Evolutionary conservation across 2,113 vertebrate species (phyloP).

Genomic region (Pteropus alecto): DNA sequence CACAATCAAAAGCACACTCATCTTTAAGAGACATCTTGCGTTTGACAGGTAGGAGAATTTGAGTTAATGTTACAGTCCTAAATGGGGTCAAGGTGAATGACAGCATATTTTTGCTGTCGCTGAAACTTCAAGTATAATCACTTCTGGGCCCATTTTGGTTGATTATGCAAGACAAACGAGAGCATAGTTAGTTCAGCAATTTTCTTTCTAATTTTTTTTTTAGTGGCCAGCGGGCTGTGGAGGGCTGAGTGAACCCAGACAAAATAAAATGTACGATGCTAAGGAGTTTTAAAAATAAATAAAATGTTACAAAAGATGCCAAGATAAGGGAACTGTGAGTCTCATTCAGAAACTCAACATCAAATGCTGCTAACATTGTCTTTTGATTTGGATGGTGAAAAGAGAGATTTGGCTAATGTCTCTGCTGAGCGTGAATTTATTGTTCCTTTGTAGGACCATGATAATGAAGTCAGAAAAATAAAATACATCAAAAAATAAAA

Average conservation of each 20-base stretch:
- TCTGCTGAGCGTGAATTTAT: neutral
- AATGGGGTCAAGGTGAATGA: neutral
- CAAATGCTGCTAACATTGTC: neutral
- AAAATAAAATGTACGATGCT: neutral
- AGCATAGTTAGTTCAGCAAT: neutral
- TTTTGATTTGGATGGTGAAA: conserved; percentile 10
- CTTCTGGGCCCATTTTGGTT: neutral
- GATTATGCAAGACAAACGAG: conserved; percentile 21
- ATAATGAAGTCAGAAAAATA: conserved; percentile 14
- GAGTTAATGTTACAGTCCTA: neutral
- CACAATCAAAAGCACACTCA: neutral
- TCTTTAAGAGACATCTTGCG: neutral
- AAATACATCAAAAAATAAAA: neutral
- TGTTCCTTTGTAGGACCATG: neutral
- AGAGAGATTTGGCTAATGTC: neutral
- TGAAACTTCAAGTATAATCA: neutral
- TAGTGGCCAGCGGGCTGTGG: conserved; percentile 5
- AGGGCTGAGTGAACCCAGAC: conserved; percentile 17
- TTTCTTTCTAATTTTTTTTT: conserved; percentile 3
- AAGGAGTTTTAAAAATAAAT: conserved; percentile 57
- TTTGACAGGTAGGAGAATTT: neutral
- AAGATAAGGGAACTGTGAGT: neutral
- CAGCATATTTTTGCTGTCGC: neutral
- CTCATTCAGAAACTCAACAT: neutral
- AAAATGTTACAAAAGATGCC: conserved; percentile 31